phyloP scores from a whole-genome alignment of 2,797 vertebrate genomes.

The Coreius guichenoti region DNA sequence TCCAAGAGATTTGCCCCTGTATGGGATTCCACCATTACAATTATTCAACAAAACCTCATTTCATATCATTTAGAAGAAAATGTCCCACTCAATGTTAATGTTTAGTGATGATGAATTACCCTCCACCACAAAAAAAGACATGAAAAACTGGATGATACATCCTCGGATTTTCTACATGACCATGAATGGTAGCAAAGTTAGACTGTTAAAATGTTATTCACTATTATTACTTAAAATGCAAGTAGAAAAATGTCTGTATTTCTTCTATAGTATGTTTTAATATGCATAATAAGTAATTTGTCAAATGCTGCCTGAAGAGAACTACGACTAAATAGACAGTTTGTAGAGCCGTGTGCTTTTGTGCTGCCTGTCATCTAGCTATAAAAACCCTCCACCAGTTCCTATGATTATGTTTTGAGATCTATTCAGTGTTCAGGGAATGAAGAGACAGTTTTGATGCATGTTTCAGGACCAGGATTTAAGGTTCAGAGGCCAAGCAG shows the following conservation, averaged over 20 bases:
- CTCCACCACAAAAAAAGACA: conserved; percentile 27
- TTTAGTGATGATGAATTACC: conserved; percentile 20
- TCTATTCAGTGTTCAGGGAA: conserved; percentile 47
- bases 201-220: conserved; percentile 7
- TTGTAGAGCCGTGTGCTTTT: conserved; percentile 55
- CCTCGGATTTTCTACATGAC: background rate
- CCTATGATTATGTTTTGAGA: conserved; percentile 46
- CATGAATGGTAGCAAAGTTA: conserved; percentile 23
- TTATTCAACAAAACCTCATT: background rate
- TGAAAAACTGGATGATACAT: background rate
- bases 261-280: background rate
- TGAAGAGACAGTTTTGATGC: conserved; percentile 24
- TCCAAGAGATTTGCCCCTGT: conserved; percentile 10
- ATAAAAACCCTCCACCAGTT: conserved; percentile 73
- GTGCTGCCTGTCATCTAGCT: conserved; percentile 63
- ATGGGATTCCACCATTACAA: background rate
- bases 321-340: background rate
- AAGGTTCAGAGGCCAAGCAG: conserved; percentile 19
- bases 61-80: background rate
- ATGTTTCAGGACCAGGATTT: conserved; percentile 5
- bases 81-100: background rate
- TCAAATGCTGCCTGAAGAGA: background rate
- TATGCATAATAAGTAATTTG: background rate
- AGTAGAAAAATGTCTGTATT: conserved; percentile 1
- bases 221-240: conserved; percentile 1